Conservation (phyloP, 2,888 invertebrate species). For the Pseudanteris insignis region DNA sequence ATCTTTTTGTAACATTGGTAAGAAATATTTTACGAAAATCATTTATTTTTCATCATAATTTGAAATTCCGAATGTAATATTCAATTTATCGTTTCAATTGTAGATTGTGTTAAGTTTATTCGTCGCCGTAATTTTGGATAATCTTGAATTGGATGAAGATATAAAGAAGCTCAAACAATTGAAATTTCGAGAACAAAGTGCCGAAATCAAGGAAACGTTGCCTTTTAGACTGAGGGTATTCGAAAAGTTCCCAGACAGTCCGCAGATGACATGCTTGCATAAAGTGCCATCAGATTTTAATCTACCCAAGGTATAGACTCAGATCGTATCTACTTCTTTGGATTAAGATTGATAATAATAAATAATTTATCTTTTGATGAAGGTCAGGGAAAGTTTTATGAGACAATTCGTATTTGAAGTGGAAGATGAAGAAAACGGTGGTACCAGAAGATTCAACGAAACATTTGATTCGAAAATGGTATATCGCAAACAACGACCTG, state of each 20-base stretch:
- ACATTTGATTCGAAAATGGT: constrained; percentile 78
- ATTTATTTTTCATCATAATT: neutral
- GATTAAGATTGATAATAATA: too few species aligned
- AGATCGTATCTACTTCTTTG: too few species aligned
- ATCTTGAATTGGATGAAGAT: constrained; percentile 98
- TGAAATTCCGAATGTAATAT: neutral
- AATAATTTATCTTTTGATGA: neutral
- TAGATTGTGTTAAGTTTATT: constrained; percentile 99
- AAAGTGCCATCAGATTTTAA: constrained; percentile 94
- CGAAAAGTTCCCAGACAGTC: constrained; percentile 98
- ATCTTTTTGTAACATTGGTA: constrained; percentile 97
- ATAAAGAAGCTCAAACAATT: constrained; percentile 98
- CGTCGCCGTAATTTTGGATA: constrained; percentile 99
- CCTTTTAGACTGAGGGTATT: constrained; percentile 96
- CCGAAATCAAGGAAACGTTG: constrained; percentile 96
- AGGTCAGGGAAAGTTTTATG: constrained; percentile 98
- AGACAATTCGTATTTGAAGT: constrained; percentile 93
- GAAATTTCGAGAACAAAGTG: constrained; percentile 96
- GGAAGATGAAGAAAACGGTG: constrained; percentile 78
- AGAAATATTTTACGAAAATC: constrained; percentile 9
- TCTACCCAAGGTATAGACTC: constrained; percentile 84
- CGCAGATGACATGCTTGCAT: constrained; percentile 95
- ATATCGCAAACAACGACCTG: constrained; percentile 85
- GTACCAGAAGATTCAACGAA: constrained; percentile 70
- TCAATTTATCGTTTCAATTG: too few species aligned